phyloP scores from a whole-genome alignment of 2,888 invertebrate genomes.

The Tubulanus polymorphus region DNA sequence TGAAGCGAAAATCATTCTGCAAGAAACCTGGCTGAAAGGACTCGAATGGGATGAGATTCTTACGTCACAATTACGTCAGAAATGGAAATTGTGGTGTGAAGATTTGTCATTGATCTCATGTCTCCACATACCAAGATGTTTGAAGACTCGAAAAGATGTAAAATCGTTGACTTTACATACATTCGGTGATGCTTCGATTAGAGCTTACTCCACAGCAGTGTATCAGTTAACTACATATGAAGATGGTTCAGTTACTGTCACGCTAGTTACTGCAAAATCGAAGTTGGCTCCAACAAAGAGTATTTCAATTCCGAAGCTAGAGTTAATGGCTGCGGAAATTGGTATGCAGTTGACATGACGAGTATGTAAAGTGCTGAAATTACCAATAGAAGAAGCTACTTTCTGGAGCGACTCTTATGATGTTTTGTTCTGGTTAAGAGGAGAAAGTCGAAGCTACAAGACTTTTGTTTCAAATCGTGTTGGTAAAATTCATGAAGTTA shows the following conservation, averaged over 20 bases:
- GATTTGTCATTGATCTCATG: slow-evolving; percentile 13
- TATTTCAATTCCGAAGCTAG: slow-evolving; percentile 7
- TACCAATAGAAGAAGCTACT: background rate
- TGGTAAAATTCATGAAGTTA: slow-evolving; percentile 9
- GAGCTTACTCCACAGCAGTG: slow-evolving; percentile 5
- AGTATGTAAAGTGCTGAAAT: slow-evolving; percentile 2
- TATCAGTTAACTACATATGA: background rate
- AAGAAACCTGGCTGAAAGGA: slow-evolving; percentile 28
- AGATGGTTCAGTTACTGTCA: background rate
- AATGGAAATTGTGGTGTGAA: slow-evolving; percentile 15
- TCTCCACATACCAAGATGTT: background rate
- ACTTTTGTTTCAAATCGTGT: slow-evolving; percentile 11
- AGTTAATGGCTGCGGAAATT: slow-evolving; percentile 10
- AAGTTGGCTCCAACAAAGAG: slow-evolving; percentile 9
- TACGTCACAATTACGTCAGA: background rate
- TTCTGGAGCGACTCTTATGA: slow-evolving; percentile 15
- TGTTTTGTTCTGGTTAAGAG: slow-evolving; percentile 11
- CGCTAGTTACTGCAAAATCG: slow-evolving; percentile 5
- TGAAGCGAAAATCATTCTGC: slow-evolving; percentile 29
- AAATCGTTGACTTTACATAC: slow-evolving; percentile 7
- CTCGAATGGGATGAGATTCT: slow-evolving; percentile 32
- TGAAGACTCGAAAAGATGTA: background rate
- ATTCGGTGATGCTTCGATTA: slow-evolving; percentile 6
- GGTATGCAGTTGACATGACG: slow-evolving; percentile 3
- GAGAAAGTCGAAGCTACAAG: slow-evolving; percentile 7